Evolutionary conservation across 2,888 invertebrate genomes (phyloP), one percentile per base, ranked within the genome.

Genomic region (Timema cristinae): DNA sequence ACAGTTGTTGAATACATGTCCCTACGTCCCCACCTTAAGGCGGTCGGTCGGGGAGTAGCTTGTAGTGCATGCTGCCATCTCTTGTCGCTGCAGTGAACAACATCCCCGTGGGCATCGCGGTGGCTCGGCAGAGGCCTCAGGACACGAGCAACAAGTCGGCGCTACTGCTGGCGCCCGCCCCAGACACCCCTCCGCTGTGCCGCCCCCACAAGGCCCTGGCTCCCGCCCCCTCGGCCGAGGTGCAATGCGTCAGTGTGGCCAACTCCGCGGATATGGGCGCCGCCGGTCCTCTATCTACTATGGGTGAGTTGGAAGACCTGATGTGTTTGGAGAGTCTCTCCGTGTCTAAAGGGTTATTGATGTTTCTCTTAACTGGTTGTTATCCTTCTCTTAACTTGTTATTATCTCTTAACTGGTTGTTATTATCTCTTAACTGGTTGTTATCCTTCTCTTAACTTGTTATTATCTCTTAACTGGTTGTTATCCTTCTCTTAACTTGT

Each of bases 101-200:
- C 52, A 93, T 93, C 81, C 93, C 93, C 77, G 91, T 94, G 77
- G 93, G 93, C 73, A 93, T 94, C 77, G 93, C 93, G 51, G 91
- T 93, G 75, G 93, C 93, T 68, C 86, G 93, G 76, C 93, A 93
- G 81, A 86, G 93, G 79, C 86, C 88, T 75, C 90, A 89, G 78
- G 89, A 88, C 15, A 50, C 66, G 69, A 16, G 61, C 47, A 66
- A 47, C 48, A 67, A 66, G 72, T 69, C 69, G 15, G 50, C 68
- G 15, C 52, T 51, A 51, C 16, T 13, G 56, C 52, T 54, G 48
- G 63, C 70, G 49, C 66, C 66, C 11, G 50, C 51, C 50, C 66
- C 51, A 32, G 61, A 49, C 52, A 56, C 50, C 11, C 47, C 16
- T 9, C 16, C 59, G 13, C n/a, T 59, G 49, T 67, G 71, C 48